Percentiles rank a stretch among this genome's conserved stretches.
phyloP scores from a whole-genome alignment of 2,797 vertebrate species.

The Harpagifer antarcticus region DNA sequence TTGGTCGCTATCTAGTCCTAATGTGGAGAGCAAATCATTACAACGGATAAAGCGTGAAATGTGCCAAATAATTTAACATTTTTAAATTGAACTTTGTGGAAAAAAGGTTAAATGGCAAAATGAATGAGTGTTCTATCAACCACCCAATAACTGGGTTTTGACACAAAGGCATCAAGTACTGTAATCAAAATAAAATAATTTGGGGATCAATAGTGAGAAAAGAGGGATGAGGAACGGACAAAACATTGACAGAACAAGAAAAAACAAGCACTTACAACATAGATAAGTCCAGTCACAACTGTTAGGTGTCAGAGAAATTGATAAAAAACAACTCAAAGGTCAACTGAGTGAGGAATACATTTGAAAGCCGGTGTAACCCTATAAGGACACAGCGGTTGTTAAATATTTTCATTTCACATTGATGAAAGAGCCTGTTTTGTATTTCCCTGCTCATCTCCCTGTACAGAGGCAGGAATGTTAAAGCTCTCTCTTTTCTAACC shows the following conservation, averaged over 20 bases:
- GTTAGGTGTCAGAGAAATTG: not conserved
- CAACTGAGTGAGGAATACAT: conserved; percentile 15
- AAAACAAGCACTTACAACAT: not conserved
- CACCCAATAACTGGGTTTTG: not conserved
- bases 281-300: not conserved
- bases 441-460: conserved; percentile 36
- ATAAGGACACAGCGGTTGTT: conserved; percentile 45
- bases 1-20: conserved; percentile 6
- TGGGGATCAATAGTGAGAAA: not conserved
- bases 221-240: conserved; percentile 1
- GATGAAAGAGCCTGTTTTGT: conserved; percentile 37
- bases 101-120: not conserved
- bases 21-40: conserved; percentile 5
- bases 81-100: not conserved
- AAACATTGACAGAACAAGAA: not conserved
- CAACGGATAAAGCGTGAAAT: not conserved
- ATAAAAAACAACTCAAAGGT: not conserved
- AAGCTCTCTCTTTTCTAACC: conserved; percentile 26
- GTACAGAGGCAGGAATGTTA: conserved; percentile 42
- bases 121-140: not conserved
- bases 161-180: not conserved
- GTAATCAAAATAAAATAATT: not conserved
- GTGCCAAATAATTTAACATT: not conserved
- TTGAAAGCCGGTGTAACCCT: conserved; percentile 15
- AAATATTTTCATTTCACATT: conserved; percentile 47